Conservation (phyloP, 1,140 invertebrate genomes). For the Centruroides vittatus region DNA sequence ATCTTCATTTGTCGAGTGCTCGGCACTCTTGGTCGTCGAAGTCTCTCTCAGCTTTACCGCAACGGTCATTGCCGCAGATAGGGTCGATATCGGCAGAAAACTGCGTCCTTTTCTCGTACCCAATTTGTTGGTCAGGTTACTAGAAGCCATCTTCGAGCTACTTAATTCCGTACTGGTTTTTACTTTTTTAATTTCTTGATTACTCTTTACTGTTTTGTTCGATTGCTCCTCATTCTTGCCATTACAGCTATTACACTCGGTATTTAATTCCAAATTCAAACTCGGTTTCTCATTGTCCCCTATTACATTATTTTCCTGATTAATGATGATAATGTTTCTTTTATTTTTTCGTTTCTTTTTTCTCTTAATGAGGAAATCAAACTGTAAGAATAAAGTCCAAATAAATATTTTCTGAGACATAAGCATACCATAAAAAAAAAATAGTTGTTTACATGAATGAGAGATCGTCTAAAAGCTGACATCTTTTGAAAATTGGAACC, state of each 20-base stretch:
- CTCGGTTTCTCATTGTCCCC: too few relatives aligned
- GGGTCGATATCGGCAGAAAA: slow-evolving; percentile 26
- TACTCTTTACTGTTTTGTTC: too few relatives aligned
- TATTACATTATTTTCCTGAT: slow-evolving; percentile 1
- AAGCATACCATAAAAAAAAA: neutral
- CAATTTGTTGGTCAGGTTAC: too few relatives aligned
- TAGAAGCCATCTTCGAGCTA: too few relatives aligned
- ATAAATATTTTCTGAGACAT: too few relatives aligned
- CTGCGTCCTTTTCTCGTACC: neutral
- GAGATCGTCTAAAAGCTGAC: slow-evolving; percentile 62
- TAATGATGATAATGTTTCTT: slow-evolving; percentile 17
- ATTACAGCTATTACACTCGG: too few relatives aligned
- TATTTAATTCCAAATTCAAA: too few relatives aligned
- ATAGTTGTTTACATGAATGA: slow-evolving; percentile 40
- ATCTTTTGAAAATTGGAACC: slow-evolving; percentile 71
- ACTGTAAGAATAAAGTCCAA: slow-evolving; percentile 4
- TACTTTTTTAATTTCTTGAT: too few relatives aligned
- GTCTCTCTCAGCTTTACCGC: slow-evolving; percentile 45
- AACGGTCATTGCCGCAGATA: slow-evolving; percentile 38
- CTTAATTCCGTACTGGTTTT: too few relatives aligned
- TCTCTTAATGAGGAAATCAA: slow-evolving; percentile 19
- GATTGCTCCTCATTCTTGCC: too few relatives aligned
- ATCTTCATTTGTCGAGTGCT: slow-evolving; percentile 77
- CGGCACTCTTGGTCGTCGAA: slow-evolving; percentile 33
- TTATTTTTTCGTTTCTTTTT: slow-evolving; percentile 20